Conservation (phyloP, 1,140 invertebrate species). For the Drosophila pandora region DNA sequence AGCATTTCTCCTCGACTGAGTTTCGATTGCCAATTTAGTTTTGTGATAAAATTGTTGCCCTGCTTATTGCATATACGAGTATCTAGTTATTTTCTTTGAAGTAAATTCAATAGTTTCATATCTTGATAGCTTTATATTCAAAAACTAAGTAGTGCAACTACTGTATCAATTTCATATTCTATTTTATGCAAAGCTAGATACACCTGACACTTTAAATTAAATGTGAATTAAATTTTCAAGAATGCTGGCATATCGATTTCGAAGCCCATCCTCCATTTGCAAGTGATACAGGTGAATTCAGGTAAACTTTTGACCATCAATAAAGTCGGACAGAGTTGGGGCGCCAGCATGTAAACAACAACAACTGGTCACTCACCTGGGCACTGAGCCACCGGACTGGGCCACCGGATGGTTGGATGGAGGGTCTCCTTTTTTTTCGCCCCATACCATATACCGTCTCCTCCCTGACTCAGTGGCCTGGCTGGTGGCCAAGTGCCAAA, state of each 20-base stretch:
- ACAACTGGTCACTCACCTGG: constrained; percentile 53
- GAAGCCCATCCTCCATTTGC: not conserved
- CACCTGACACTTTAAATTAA: constrained; percentile 18
- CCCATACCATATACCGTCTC: not conserved
- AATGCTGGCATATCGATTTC: constrained; percentile 27
- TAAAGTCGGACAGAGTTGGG: constrained; percentile 11
- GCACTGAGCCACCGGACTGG: constrained; percentile 3
- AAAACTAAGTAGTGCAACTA: not conserved
- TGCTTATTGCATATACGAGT: constrained; percentile 1
- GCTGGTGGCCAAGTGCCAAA: constrained; percentile 24
- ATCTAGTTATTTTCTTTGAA: not conserved
- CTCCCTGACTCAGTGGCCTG: constrained; percentile 24
- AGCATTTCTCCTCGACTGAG: constrained; percentile 15
- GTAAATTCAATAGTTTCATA: not conserved
- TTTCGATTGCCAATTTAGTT: constrained; percentile 12
- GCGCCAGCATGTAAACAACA: constrained; percentile 36
- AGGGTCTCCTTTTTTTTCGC: not conserved
- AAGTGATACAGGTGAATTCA: constrained; percentile 5
- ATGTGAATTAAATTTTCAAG: constrained; percentile 34
- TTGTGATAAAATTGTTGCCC: constrained; percentile 10
- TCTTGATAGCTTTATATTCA: not conserved
- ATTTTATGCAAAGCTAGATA: not conserved
- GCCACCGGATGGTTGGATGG: not conserved
- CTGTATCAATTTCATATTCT: not conserved
- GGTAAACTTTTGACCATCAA: constrained; percentile 21